Evolutionary conservation across 2,797 vertebrate species (phyloP), one percentile per base, ranked within the genome.

Genomic region (Petrocephalus schoutedeni): DNA sequence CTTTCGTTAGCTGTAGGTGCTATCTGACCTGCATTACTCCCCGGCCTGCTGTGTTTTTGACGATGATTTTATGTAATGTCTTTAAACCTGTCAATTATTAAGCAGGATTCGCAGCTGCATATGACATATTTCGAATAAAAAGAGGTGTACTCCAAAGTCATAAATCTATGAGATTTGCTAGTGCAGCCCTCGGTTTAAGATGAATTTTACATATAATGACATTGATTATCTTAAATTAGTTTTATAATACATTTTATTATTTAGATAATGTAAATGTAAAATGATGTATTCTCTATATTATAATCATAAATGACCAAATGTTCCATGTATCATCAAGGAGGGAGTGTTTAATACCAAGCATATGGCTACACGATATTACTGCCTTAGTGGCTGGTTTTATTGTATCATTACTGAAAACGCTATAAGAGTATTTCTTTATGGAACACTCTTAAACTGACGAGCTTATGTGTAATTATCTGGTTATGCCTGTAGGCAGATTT

Each of bases 391-490:
- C 10, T 16, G 36, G 16, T 45, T 77, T 77, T 8, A 77, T 77
- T 19, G 45, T 41, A 77, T 77, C 36, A 41, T 77, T 77, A 77
- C 64, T 36, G 64, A 71, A 71, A 71, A 71, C n/a, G 41, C 32
- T 77, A 49, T 77, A 77, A 77, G 71, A 49, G 71, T 77, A 77
- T 77, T 77, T 49, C 71, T 77, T 77, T 49, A 45, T 77, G 36
- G 7, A 49, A 36, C 36, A n/a, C 36, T 77, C 71, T 41, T 0
- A 2, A 0, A 16, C 36, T 77, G 36, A 45, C 41, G 19, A 41
- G 32, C 71, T 77, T 77, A 77, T 77, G 36, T 49, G 19, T 77
- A 77, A 77, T 77, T 77, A 77, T 77, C 41, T 77, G 71, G 71
- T 49, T 19, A 77, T 49, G 41, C 36, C 41, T 19, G 41, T 41